Evolutionary conservation across 1,140 invertebrate genomes (phyloP), one percentile per base, ranked within the genome.

Genomic region (Spodoptera frugiperda): DNA sequence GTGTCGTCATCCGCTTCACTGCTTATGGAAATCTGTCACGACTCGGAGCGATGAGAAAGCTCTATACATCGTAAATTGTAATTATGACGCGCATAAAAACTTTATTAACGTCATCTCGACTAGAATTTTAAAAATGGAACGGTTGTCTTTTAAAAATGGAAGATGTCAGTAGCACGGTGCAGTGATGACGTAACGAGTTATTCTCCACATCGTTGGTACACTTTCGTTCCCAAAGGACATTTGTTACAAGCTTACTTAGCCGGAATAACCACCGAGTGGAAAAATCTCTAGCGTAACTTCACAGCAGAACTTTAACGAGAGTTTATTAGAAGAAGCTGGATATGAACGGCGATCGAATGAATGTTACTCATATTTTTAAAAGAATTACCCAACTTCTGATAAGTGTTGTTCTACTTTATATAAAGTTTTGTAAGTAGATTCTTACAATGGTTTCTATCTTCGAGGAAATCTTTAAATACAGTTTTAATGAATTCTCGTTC

Each of bases 11-110:
- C 33, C 72, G 57, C 12, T 61, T 39, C 14, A 39, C 30, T 51
- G 53, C 75, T 68, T 78, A 70, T 77, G 76, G 67, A 71, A 71
- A 77, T 77, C 76, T 71, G 65, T 77, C 76, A 77, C 76, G 67
- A 77, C 46, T 74, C 17, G 12, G 30, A 51, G 8, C 49, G 49
- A 77, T 59, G 67, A 77, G 67, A 77, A 77, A 77, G 65, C 76
- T 77, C 46, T 46, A 14, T 71, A 71, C 30, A n/a, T 39, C 51
- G n/a, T 8, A 61, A 11, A 19, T 19, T 21, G n/a, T 39, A 21
- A 15, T 33, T 68, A 51, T 33, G 17, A 68, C 51, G 12, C 19
- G 21, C 53, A 53, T 51, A 68, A 51, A 51, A 33, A 30, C 11
- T 68, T 30, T 53, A 68, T 33, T 68, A 49, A 68, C 65, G 65